phyloP scores from a whole-genome alignment of 2,888 invertebrate species.

The Coelopa pilipes region DNA sequence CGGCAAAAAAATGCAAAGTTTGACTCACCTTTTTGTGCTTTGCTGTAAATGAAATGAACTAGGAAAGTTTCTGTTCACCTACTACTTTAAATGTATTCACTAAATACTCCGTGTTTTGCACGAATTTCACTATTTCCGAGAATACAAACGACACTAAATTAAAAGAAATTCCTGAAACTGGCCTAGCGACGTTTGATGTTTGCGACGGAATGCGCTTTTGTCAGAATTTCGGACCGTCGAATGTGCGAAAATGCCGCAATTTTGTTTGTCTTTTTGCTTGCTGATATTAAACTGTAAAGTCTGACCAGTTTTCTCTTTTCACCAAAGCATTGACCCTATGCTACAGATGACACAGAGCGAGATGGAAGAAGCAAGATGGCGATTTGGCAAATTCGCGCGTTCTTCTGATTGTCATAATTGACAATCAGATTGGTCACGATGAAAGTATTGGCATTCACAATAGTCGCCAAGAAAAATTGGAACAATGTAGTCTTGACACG shows the following conservation, averaged over 20 bases:
- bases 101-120: no score
- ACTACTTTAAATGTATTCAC: no score
- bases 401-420: slow-evolving; percentile 1
- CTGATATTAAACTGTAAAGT: background rate
- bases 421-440: background rate
- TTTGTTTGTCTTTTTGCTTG: slow-evolving; percentile 25
- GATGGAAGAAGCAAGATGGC: slow-evolving; percentile 21
- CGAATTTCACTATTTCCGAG: no score
- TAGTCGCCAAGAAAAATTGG: background rate
- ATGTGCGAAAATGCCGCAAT: slow-evolving; percentile 42
- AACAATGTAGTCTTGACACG: background rate
- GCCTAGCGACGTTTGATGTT: slow-evolving; percentile 41
- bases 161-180: slow-evolving; percentile 28
- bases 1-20: no score
- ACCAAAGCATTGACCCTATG: no score
- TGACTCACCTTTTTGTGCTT: no score
- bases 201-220: slow-evolving; percentile 42
- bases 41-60: background rate
- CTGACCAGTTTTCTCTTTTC: slow-evolving; percentile 13
- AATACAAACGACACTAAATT: background rate
- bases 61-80: no score
- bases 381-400: slow-evolving; percentile 18
- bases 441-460: slow-evolving; percentile 12
- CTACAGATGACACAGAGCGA: background rate
- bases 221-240: background rate